Base-by-base conservation (phyloP, 2,797 vertebrate species). In the Thalassophryne amazonica region DNA sequence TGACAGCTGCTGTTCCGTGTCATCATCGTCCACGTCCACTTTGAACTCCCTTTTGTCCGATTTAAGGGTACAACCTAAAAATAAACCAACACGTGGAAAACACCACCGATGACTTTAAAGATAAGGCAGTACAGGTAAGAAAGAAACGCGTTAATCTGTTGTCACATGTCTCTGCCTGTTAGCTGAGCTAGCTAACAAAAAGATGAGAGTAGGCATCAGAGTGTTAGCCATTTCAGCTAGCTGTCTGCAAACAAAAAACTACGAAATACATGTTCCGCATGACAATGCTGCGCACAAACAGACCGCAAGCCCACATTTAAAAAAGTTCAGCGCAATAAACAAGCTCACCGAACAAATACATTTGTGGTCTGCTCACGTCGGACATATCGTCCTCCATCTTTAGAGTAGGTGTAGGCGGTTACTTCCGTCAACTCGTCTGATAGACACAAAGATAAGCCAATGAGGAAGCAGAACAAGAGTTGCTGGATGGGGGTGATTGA, bases 301-400 rank as follows among this genome's bases (percentile, higher is more conserved):
- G 39, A 47, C 41, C 59, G 34, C 72, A 76, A 36, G 18, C 51
- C 24, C 11, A 3, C 33, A 35, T 4, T 8, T 17, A 8, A 10
- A 6, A 1, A 10, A 6, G 5, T 39, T 40, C 52, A 31, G 24
- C 23, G 9, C 5, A 63, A 34, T 19, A 51, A 43, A 10, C 3
- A 45, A 48, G 74, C 90, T 92, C 80, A 92, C 91, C 91, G 56
- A 92, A 92, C 64, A 92, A 83, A 51, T 84, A 91, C 87, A 92
- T 89, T 38, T 91, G 88, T 24, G 90, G 89, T 89, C 88, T 84
- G 80, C 72, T 87, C 56, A 69, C 29, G 51, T 89, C 86, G 65
- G 86, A 81, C 31, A 82, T 66, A 40, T 85, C 83, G 69, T 89
- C 90, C 79, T 88, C 89, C 91, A 92, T 92, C 71, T 88, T 89